These are phyloP conservation scores for Pycnonotus jocosus DNA, from an alignment of 2,113 vertebrate species.

Conservation along the genomic window DNA sequence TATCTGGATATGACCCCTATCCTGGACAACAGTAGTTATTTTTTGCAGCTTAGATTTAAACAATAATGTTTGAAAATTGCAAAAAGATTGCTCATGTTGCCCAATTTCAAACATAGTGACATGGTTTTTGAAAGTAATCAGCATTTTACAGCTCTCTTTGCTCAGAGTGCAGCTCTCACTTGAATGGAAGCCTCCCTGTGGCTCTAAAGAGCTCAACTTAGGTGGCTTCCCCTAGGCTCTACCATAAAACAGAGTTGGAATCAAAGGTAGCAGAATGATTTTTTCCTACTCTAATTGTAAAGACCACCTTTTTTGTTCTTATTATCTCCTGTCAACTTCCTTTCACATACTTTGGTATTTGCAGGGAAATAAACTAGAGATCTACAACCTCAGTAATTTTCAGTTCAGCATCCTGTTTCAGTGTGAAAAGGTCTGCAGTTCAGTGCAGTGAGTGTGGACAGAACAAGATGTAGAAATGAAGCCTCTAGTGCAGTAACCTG, in stretches of 20 bases:
- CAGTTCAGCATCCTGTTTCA: rapidly evolving
- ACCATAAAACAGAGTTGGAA: not conserved
- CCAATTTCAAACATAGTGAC: not conserved
- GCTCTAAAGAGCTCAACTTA: not conserved
- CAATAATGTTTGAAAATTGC: not conserved
- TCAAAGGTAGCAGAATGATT: not conserved
- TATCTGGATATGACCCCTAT: not conserved
- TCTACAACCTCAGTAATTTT: not conserved
- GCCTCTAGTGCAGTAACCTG: not conserved
- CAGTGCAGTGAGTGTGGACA: not conserved
- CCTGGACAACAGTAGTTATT: not conserved
- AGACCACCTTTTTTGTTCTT: not conserved
- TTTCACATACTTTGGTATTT: not conserved
- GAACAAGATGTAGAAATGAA: not conserved
- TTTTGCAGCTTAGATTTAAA: not conserved
- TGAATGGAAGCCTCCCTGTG: not conserved
- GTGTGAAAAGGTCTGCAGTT: not conserved
- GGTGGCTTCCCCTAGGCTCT: not conserved
- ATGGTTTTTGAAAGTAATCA: not conserved
- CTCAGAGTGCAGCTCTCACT: not conserved
- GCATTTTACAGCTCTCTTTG: not conserved
- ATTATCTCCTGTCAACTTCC: rapidly evolving
- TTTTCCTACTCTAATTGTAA: not conserved
- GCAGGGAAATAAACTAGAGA: not conserved
- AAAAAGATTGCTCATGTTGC: not conserved